These are phyloP conservation scores for Ceratosolen solmsi DNA, from an alignment of 1,140 invertebrate genomes.

Conservation along the genomic window DNA sequence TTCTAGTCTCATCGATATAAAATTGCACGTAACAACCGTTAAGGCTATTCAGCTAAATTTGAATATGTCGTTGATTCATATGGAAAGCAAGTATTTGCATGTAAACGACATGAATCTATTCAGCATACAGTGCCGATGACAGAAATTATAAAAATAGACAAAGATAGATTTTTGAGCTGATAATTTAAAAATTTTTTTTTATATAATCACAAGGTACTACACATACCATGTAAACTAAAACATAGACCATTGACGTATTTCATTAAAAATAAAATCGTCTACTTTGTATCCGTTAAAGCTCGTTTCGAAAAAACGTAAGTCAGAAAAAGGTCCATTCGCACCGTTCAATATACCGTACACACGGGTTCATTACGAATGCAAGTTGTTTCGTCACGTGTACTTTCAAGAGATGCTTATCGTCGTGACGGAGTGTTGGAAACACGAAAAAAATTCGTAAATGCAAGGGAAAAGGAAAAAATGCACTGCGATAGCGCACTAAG, in stretches of 20 bases:
- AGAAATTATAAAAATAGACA: background rate
- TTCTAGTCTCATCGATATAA: no score
- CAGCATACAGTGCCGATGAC: background rate
- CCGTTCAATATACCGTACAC: background rate
- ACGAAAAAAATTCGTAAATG: conserved; percentile 1
- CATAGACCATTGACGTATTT: no score
- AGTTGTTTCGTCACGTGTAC: conserved; percentile 23
- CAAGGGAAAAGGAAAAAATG: background rate
- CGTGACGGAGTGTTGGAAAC: background rate
- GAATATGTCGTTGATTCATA: background rate
- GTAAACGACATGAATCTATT: conserved; percentile 22
- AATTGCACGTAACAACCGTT: conserved; percentile 23
- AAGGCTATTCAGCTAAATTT: conserved; percentile 33
- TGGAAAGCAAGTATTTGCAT: conserved; percentile 38
- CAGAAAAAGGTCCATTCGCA: background rate
- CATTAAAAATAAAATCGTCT: conserved; percentile 30
- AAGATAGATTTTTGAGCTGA: background rate
- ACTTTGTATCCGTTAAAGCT: conserved; percentile 19
- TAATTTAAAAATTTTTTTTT: background rate
- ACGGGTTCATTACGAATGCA: conserved; percentile 26
- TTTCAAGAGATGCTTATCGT: conserved; percentile 39
- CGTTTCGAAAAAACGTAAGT: background rate
- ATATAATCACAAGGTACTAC: no score
- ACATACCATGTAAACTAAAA: no score
- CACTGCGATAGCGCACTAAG: conserved; percentile 20